Evolutionary conservation across 2,888 invertebrate species (phyloP).

Genomic region (Pilophorus perplexus): DNA sequence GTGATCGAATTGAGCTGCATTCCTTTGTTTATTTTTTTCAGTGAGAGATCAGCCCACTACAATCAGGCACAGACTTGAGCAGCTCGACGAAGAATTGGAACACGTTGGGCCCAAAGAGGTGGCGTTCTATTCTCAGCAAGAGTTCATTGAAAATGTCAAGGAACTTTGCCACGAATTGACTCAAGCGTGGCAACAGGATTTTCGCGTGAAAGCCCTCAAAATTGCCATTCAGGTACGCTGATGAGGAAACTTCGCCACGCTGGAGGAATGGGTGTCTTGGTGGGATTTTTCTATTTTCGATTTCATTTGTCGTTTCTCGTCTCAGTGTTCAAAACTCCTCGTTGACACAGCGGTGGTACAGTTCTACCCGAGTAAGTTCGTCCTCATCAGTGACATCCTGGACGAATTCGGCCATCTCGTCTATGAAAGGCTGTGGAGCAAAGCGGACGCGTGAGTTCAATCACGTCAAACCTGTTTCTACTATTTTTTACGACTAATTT

Average conservation of each 20-base stretch:
- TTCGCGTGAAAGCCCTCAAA: slow-evolving; percentile 91
- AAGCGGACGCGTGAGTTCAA: slow-evolving; percentile 60
- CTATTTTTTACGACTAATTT: neutral
- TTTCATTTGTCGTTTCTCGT: no score
- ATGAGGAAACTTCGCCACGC: neutral
- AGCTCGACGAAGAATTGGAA: slow-evolving; percentile 91
- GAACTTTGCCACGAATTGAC: slow-evolving; percentile 88
- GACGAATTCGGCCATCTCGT: slow-evolving; percentile 92
- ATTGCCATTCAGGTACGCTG: slow-evolving; percentile 87
- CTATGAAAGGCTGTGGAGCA: slow-evolving; percentile 75
- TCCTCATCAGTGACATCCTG: slow-evolving; percentile 90
- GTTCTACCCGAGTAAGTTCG: slow-evolving; percentile 98
- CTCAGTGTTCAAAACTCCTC: slow-evolving; percentile 85
- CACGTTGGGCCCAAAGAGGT: slow-evolving; percentile 79
- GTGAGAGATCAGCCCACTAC: slow-evolving; percentile 57
- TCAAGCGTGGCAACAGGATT: slow-evolving; percentile 90
- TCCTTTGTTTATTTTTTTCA: no score
- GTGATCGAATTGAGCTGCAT: no score
- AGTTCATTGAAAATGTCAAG: slow-evolving; percentile 83
- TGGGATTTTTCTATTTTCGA: no score
- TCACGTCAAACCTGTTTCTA: neutral
- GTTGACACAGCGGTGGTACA: slow-evolving; percentile 85
- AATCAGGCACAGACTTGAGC: slow-evolving; percentile 83
- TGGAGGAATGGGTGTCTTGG: no score
- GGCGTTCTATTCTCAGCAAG: slow-evolving; percentile 87